Evolutionary conservation across 2,797 vertebrate species (phyloP).

Genomic region (Ibycter americanus): DNA sequence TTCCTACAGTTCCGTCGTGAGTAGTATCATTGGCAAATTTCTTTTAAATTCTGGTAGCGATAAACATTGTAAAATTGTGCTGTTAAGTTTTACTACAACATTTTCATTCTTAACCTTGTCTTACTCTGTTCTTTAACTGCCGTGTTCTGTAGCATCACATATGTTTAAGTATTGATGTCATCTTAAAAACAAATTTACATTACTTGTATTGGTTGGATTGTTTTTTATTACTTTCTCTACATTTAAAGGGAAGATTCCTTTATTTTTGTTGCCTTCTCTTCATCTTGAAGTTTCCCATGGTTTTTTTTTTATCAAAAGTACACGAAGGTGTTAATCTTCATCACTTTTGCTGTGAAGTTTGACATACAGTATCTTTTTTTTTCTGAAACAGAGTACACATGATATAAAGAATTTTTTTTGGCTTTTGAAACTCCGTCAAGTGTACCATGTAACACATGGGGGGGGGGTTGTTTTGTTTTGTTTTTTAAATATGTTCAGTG

Average conservation of each 20-base stretch:
- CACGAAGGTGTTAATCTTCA: background rate
- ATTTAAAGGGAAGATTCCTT: background rate
- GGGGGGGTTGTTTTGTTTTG: background rate
- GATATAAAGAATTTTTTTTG: background rate
- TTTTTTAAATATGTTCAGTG: background rate
- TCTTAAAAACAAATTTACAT: background rate
- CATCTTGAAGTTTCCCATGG: background rate
- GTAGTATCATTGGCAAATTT: background rate
- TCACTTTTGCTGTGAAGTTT: background rate
- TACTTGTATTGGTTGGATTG: background rate
- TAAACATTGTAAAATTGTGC: background rate
- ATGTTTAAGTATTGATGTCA: background rate
- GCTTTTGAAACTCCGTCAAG: background rate
- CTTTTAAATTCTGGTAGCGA: background rate
- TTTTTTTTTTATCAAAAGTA: background rate
- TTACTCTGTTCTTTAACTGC: background rate
- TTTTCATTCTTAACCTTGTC: background rate
- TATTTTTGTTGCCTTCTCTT: background rate
- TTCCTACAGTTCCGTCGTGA: background rate
- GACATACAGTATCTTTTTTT: background rate
- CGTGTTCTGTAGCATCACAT: background rate
- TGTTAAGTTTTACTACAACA: background rate
- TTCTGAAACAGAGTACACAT: background rate
- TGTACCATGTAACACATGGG: background rate
- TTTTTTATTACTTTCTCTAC: background rate